Evolutionary conservation across 2,888 invertebrate species (phyloP).

Genomic region (Pantelozetes paolii): DNA sequence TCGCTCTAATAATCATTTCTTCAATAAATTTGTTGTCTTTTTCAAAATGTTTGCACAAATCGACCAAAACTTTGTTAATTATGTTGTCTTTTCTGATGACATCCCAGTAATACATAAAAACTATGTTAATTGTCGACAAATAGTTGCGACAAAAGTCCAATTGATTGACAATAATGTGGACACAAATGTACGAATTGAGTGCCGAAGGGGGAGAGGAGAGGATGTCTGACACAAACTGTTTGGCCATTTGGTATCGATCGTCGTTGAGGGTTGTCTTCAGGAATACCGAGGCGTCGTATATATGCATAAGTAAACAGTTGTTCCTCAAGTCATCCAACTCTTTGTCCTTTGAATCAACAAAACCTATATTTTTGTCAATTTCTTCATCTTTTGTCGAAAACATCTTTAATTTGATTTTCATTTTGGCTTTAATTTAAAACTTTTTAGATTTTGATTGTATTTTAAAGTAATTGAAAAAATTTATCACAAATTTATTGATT

Average conservation of each 20-base stretch:
- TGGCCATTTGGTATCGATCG: conserved; percentile 15
- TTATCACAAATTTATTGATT: too few species aligned
- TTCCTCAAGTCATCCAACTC: neutral
- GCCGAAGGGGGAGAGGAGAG: neutral
- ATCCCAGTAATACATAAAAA: conserved; percentile 29
- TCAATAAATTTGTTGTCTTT: neutral
- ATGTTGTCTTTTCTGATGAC: conserved; percentile 18
- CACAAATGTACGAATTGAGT: conserved; percentile 11
- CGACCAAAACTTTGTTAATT: conserved; percentile 24
- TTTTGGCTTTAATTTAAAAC: neutral
- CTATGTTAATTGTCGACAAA: conserved; percentile 2
- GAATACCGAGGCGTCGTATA: conserved; percentile 19
- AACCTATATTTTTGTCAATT: neutral
- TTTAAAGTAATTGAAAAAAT: too few species aligned
- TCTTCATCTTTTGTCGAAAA: neutral
- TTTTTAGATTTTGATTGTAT: too few species aligned
- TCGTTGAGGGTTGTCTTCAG: conserved; percentile 25
- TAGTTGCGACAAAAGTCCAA: conserved; percentile 20
- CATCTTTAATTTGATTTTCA: conserved; percentile 3
- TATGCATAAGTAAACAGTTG: neutral
- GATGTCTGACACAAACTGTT: conserved; percentile 23
- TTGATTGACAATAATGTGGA: conserved; percentile 23
- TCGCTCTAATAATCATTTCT: conserved; percentile 21
- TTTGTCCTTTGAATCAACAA: neutral
- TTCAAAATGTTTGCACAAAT: conserved; percentile 6